Evolutionary conservation across 2,888 invertebrate species (phyloP).

Genomic region (Lumbricus terrestris): DNA sequence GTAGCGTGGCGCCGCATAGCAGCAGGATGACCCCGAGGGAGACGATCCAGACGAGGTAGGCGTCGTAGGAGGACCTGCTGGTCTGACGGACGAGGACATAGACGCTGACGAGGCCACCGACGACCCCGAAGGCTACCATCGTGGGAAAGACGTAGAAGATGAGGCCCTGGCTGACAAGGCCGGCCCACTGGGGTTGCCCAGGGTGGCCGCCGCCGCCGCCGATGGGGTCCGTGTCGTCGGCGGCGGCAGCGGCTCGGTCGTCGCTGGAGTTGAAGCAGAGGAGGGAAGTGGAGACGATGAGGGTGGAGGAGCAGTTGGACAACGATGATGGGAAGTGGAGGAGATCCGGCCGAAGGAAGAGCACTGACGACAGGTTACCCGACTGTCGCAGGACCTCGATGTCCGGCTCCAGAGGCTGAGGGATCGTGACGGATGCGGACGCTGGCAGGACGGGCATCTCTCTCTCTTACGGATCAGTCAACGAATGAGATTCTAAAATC

Average conservation of each 20-base stretch:
- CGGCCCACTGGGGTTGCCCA: constrained; percentile 13
- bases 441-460: not conserved
- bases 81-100: constrained; percentile 48
- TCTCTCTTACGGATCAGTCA: not conserved
- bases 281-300: not conserved
- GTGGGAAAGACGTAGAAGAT: constrained; percentile 43
- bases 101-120: constrained; percentile 50
- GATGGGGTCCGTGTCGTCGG: not conserved
- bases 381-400: constrained; percentile 27
- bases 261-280: not conserved
- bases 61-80: constrained; percentile 43
- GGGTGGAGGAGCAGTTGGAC: not conserved
- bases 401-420: constrained; percentile 32
- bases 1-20: constrained; percentile 42
- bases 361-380: constrained; percentile 27
- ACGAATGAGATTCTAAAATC: not conserved
- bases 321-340: not conserved
- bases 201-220: no score
- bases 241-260: not conserved
- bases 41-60: constrained; percentile 51
- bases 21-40: constrained; percentile 45
- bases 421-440: constrained; percentile 26
- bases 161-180: constrained; percentile 30
- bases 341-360: not conserved
- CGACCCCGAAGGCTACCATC: constrained; percentile 46